Conservation (phyloP, 2,797 vertebrate genomes). For the Leptoclinus maculatus region DNA sequence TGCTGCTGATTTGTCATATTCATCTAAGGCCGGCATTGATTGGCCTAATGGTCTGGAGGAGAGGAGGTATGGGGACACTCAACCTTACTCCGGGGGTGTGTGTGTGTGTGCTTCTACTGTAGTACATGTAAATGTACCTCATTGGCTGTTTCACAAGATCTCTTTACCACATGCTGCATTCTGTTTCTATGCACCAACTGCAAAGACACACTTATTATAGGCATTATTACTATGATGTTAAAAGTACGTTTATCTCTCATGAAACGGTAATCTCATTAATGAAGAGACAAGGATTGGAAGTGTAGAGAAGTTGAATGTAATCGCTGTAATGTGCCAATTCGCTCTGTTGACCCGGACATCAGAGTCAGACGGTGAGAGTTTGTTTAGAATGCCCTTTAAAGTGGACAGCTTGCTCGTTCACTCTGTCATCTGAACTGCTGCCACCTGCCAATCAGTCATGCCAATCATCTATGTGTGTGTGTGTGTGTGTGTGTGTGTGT, state of each 20-base stretch:
- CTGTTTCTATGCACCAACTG: background rate
- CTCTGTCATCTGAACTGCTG: slow-evolving; percentile 69
- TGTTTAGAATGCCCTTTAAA: slow-evolving; percentile 67
- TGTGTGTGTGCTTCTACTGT: slow-evolving; percentile 18
- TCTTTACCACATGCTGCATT: background rate
- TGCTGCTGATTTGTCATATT: slow-evolving; percentile 74
- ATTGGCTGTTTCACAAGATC: slow-evolving; percentile 8
- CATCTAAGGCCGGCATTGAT: slow-evolving; percentile 65
- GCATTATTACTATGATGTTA: background rate
- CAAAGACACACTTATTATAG: background rate
- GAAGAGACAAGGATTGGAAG: background rate
- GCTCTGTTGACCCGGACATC: slow-evolving; percentile 31
- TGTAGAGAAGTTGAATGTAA: slow-evolving; percentile 5
- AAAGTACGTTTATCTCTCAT: background rate
- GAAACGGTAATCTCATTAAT: background rate
- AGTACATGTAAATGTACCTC: slow-evolving; percentile 20
- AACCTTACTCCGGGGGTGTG: slow-evolving; percentile 28
- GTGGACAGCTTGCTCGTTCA: slow-evolving; percentile 76
- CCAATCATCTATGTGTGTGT: slow-evolving; percentile 65
- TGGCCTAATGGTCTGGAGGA: slow-evolving; percentile 62
- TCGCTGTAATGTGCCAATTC: slow-evolving; percentile 16
- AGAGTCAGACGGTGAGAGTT: slow-evolving; percentile 41
- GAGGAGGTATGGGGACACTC: slow-evolving; percentile 28
- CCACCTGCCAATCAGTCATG: slow-evolving; percentile 75
- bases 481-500: slow-evolving; percentile 22